Base-by-base conservation (phyloP, 2,888 invertebrate species). In the Eutolmus rufibarbis region DNA sequence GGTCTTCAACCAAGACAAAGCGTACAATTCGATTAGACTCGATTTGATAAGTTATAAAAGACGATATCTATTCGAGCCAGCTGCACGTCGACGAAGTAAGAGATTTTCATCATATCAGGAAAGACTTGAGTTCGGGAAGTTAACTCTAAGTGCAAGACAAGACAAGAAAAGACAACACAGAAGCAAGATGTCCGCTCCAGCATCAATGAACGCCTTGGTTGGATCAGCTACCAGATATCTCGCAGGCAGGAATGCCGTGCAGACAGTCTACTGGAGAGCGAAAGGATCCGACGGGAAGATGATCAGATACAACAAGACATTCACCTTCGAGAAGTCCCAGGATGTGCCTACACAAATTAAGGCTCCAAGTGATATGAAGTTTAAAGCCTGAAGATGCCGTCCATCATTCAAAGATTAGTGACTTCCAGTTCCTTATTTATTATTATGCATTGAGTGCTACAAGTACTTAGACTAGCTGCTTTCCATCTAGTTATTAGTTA, bases 261-360 rank as follows among this genome's bases (percentile, higher is more conserved):
- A 96, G 91, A 96, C 96, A 0, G 95, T 96, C 0, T 96, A 96
- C 90, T 96, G 96, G 96, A 93, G 96, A 90, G 94, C 94, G 74
- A 93, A 94, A 5, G 89, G 91, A 81, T 93, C 92, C 89, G 94
- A 77, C 46, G 74, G 87, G 9, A 74, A 84, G 74, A 77, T 87
- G 87, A n/a, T 87, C 4, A 79, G 19, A 28, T 81, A 87, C 46
- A 87, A 79, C 23, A 66, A 78, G 28, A 87, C 87, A 8, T 87
- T 79, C 37, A 81, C 66, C 51, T 87, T 87, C 46, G 81, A 78
- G 8, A 37, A 74, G 16, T 16, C 40, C 28, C 43, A 85, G 43
- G 51, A 85, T 5, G 43, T 85, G 28, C 85, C 85, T 28, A 46
- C 43, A 40, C 74, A 74, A n/a, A 46, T 85, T 5, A 74, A 74